A percentile compares a stretch with the other conserved stretches of the same genome.
These are phyloP conservation scores for Platorchestia sp. DNA, from an alignment of 1,140 invertebrate genomes.

Conservation along the genomic window DNA sequence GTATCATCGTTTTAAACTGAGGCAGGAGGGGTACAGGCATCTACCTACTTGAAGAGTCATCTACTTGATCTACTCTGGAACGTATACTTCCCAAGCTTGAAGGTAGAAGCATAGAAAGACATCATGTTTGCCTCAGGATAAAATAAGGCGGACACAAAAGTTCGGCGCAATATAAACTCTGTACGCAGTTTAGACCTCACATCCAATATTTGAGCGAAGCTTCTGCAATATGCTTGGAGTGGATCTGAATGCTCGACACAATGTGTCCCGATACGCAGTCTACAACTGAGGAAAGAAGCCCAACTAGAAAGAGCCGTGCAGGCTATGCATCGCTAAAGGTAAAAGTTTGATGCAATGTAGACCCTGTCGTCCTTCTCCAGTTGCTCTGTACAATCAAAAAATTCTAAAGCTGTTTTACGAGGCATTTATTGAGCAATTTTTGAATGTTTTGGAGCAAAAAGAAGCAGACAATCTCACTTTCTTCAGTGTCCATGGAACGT, in stretches of 20 bases:
- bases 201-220: background rate
- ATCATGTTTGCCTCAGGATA: background rate
- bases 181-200: background rate
- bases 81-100: no score
- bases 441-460: background rate
- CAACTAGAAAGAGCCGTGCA: background rate
- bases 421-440: slow-evolving; percentile 6
- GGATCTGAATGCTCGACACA: no score
- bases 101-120: no score
- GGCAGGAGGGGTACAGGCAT: no score
- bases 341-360: background rate
- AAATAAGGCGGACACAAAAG: background rate
- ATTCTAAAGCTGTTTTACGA: slow-evolving; percentile 7
- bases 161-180: background rate
- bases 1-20: no score
- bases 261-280: no score
- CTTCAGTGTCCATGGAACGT: slow-evolving; percentile 6
- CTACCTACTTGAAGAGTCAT: no score
- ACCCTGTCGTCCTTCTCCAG: background rate
- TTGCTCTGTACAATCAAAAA: background rate
- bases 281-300: background rate
- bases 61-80: no score
- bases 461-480: slow-evolving; percentile 26
- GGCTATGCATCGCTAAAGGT: background rate
- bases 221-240: no score